Evolutionary conservation across 2,888 invertebrate genomes (phyloP), one percentile per base, ranked within the genome.

Genomic region (Torymus aiolomorphi): DNA sequence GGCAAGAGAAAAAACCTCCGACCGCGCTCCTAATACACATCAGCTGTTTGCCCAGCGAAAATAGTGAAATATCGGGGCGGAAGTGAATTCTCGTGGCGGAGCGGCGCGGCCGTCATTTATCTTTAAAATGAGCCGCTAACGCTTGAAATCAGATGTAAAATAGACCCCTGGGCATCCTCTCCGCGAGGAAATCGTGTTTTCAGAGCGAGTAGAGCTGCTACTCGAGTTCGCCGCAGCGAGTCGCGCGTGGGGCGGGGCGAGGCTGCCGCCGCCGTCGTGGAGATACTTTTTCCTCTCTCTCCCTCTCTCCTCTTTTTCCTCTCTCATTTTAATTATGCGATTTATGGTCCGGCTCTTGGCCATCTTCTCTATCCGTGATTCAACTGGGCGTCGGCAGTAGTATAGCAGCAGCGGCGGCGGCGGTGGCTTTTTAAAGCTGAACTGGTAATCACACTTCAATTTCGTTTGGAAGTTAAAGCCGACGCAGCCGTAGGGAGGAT

Each of bases 361-460:
- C 69, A 62, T 69, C 69, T 76, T 62, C 76, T 69, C 61, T 11
- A 65, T 56, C 65, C 74, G 20, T 65, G 74, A 63, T 65, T 63
- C 65, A 63, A 74, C 73, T 18, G 42, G 56, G 73, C 54, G 20
- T 31, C 14, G 42, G 5, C 13, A n/a, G n/a, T 24, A 49, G 12
- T 14, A 31, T 12, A 10, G 18, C 16, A 16, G 18, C 14, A n/a
- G 2, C 59, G 57, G 49, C 42, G 5, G n/a, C 12, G 62, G 8
- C 12, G 18, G 18, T 10, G 14, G 20, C 67, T 59, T 59, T 75
- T 75, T 67, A 75, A 75, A 67, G 75, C 52, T 61, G 59, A 59
- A 59, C 59, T 56, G 66, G 57, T 75, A 75, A 75, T 75, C 59
- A 67, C 75, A 67, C 75, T 67, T 75, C 75, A 75, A 75, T 75